phyloP scores from a whole-genome alignment of 2,113 vertebrate species.

The Paracanthobrama guichenoti region DNA sequence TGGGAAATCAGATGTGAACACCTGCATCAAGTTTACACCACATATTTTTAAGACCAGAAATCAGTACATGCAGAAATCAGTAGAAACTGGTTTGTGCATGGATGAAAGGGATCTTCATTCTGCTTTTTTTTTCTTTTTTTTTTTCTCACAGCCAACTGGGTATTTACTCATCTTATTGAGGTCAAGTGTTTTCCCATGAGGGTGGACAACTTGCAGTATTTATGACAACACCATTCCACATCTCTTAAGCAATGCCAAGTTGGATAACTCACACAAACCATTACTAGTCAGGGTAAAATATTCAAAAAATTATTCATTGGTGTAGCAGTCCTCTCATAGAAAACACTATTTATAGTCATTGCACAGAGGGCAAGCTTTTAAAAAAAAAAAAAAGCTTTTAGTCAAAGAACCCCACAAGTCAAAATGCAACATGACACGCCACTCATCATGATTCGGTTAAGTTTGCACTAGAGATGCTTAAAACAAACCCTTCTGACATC shows the following conservation, averaged over 20 bases:
- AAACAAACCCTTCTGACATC: constrained; percentile 9
- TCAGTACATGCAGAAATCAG: neutral
- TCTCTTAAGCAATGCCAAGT: constrained; percentile 50
- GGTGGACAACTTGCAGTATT: constrained; percentile 44
- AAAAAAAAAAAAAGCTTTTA: neutral
- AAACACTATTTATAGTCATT: neutral
- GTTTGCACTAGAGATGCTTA: neutral
- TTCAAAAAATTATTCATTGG: neutral
- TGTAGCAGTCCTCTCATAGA: neutral
- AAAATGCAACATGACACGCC: neutral
- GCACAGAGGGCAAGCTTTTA: neutral
- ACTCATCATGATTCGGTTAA: neutral
- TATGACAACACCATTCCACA: constrained; percentile 34
- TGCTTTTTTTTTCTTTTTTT: neutral
- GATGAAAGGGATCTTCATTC: constrained; percentile 20
- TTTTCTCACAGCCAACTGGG: constrained; percentile 42
- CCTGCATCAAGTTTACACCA: neutral
- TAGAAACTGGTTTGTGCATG: neutral
- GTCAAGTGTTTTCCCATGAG: constrained; percentile 48
- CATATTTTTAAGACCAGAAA: neutral
- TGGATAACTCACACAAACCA: constrained; percentile 28
- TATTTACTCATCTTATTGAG: constrained; percentile 55
- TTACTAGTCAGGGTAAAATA: neutral
- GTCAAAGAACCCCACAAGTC: neutral
- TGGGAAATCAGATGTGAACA: neutral